phyloP scores from a whole-genome alignment of 2,888 invertebrate genomes.

The Thyatira batis region DNA sequence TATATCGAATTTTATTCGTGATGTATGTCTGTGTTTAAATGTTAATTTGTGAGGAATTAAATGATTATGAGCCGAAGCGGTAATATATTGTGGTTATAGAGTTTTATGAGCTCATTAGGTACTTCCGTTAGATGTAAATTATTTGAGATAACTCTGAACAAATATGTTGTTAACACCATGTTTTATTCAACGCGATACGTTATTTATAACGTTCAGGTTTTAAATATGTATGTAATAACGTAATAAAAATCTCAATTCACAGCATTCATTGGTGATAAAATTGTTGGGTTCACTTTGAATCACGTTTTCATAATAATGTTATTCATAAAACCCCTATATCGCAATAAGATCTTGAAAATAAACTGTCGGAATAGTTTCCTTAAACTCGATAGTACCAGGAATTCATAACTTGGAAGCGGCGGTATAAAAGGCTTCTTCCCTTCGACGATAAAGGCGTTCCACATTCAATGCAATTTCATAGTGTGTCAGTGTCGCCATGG shows the following conservation, averaged over 20 bases:
- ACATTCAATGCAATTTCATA: slow-evolving; percentile 45
- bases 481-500: slow-evolving; percentile 38
- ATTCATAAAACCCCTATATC: too few species aligned
- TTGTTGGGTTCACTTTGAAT: background rate
- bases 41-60: slow-evolving; percentile 40
- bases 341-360: too few species aligned
- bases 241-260: background rate
- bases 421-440: slow-evolving; percentile 28
- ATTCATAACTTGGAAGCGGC: background rate
- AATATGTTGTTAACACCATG: slow-evolving; percentile 35
- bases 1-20: slow-evolving; percentile 33
- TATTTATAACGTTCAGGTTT: slow-evolving; percentile 17
- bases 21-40: slow-evolving; percentile 46
- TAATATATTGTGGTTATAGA: slow-evolving; percentile 37
- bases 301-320: background rate
- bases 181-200: slow-evolving; percentile 30
- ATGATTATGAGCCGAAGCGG: slow-evolving; percentile 30
- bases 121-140: slow-evolving; percentile 43
- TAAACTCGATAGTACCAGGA: slow-evolving; percentile 3
- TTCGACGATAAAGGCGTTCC: slow-evolving; percentile 36
- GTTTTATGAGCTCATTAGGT: slow-evolving; percentile 43
- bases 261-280: background rate
- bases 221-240: slow-evolving; percentile 5
- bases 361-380: too few species aligned
- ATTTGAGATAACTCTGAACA: slow-evolving; percentile 28